Percentiles rank a stretch among this genome's conserved stretches.
Evolutionary conservation across 2,113 vertebrate genomes (phyloP).

Genomic region (Entelurus aequoreus): DNA sequence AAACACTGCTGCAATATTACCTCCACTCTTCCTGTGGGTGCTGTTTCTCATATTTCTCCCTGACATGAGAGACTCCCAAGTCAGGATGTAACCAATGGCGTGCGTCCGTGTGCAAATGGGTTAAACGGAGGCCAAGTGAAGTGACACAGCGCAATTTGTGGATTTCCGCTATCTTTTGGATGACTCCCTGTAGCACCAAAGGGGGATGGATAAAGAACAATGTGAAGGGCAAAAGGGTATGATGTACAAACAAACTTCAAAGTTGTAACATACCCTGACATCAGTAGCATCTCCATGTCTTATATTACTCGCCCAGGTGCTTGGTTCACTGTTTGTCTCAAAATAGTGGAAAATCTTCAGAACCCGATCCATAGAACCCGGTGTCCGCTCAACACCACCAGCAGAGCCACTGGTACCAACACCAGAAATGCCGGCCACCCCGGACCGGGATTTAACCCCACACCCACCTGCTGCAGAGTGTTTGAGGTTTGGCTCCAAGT

Average conservation of each 20-base stretch:
- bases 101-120: constrained; percentile 88
- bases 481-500: constrained; percentile 93
- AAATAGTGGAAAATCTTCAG: constrained; percentile 97
- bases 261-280: constrained; percentile 78
- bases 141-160: constrained; percentile 91
- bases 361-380: constrained; percentile 86
- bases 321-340: constrained; percentile 87
- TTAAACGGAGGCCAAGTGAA: constrained; percentile 91
- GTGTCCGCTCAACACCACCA: constrained; percentile 82
- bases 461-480: constrained; percentile 78
- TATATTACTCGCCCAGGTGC: constrained; percentile 92
- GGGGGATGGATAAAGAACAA: background rate
- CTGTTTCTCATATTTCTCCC: constrained; percentile 90
- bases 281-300: constrained; percentile 96
- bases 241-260: background rate
- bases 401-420: constrained; percentile 75
- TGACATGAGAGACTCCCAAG: constrained; percentile 89
- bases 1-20: constrained; percentile 65
- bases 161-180: constrained; percentile 97
- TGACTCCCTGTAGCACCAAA: constrained; percentile 81
- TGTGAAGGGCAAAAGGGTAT: background rate
- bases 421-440: constrained; percentile 55
- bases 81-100: constrained; percentile 96
- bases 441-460: constrained; percentile 83
- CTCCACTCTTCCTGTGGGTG: constrained; percentile 97